phyloP scores from a whole-genome alignment of 1,140 invertebrate species.

The Drosophila funebris region DNA sequence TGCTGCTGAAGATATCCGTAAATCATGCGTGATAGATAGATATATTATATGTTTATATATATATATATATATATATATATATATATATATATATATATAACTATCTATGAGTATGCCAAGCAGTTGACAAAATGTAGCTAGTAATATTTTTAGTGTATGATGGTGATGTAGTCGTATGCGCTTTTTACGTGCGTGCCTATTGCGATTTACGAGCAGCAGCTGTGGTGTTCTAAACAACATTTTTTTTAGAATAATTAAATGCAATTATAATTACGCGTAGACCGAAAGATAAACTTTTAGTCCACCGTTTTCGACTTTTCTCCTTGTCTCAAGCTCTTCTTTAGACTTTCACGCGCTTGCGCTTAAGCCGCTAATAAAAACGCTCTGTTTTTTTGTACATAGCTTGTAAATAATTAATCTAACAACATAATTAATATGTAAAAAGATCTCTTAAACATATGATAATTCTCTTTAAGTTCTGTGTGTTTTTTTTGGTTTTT shows the following conservation, averaged over 20 bases:
- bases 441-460: conserved; percentile 18
- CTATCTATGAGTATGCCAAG: too few relatives aligned
- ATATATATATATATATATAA: conserved; percentile 6
- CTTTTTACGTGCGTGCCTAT: conserved; percentile 66
- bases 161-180: conserved; percentile 44
- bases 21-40: conserved; percentile 31
- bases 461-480: background rate
- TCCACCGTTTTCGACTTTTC: conserved; percentile 21
- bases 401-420: conserved; percentile 65
- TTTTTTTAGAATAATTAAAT: conserved; percentile 58
- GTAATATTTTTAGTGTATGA: conserved; percentile 53
- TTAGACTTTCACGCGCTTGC: conserved; percentile 48
- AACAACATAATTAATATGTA: conserved; percentile 15
- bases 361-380: conserved; percentile 46
- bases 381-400: conserved; percentile 67
- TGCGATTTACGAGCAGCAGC: conserved; percentile 74
- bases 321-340: conserved; percentile 13
- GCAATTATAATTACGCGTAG: conserved; percentile 9
- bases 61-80: too few relatives aligned
- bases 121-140: conserved; percentile 68
- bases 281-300: conserved; percentile 37
- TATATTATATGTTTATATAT: background rate
- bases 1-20: conserved; percentile 27
- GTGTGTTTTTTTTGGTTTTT: background rate
- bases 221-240: conserved; percentile 74